phyloP scores from a whole-genome alignment of 2,113 vertebrate genomes.

The Thryonomys swinderianus region DNA sequence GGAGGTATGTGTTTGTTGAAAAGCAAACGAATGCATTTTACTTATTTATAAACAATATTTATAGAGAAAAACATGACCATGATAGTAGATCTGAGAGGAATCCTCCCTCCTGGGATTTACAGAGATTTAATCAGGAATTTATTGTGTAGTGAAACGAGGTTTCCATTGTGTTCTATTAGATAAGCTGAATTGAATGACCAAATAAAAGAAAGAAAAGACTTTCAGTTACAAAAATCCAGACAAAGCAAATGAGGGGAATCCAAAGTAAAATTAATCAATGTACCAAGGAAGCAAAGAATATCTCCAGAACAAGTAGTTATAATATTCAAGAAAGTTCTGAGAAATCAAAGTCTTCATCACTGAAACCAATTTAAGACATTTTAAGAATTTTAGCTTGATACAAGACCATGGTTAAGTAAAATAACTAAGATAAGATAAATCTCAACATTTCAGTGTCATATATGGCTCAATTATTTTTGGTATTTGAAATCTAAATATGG shows the following conservation, averaged over 20 bases:
- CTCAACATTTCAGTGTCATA: neutral
- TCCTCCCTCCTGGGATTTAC: neutral
- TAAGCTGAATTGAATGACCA: neutral
- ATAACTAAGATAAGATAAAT: neutral
- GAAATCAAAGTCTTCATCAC: neutral
- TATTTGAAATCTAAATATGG: neutral
- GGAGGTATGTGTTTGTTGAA: neutral
- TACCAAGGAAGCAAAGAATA: neutral
- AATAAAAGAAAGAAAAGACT: neutral
- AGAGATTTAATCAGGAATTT: neutral
- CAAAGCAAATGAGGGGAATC: neutral
- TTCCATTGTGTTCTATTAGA: neutral
- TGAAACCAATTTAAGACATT: neutral
- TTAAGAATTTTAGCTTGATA: neutral
- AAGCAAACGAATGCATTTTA: neutral
- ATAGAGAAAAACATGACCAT: neutral
- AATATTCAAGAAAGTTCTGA: neutral
- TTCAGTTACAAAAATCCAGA: neutral
- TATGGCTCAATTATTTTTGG: neutral
- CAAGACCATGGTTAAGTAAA: neutral
- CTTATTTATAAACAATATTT: neutral
- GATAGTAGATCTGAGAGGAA: neutral
- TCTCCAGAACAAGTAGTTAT: neutral
- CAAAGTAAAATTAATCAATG: neutral
- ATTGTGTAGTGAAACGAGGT: neutral